phyloP scores from a whole-genome alignment of 2,113 vertebrate genomes.

The Corythaixoides concolor region DNA sequence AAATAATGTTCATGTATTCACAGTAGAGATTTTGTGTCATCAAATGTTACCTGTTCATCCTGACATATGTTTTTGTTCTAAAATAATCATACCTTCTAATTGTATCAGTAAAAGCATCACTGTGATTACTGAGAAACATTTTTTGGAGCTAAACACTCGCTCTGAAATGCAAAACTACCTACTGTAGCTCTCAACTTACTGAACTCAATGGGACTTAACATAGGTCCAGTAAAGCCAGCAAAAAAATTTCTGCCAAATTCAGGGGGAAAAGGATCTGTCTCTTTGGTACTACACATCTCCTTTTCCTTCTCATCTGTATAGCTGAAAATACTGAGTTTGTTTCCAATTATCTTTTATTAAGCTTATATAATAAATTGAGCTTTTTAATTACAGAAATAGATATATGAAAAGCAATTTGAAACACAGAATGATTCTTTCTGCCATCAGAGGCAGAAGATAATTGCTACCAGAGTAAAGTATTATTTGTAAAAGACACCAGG shows the following conservation, averaged over 20 bases:
- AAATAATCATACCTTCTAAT: not conserved
- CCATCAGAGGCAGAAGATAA: conserved; percentile 10
- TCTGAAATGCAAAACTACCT: not conserved
- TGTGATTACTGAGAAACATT: not conserved
- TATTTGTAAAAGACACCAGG: not conserved
- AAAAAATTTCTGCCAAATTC: not conserved
- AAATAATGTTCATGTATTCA: not conserved
- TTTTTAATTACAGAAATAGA: conserved; percentile 43
- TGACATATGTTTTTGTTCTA: not conserved
- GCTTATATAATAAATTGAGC: not conserved
- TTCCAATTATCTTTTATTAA: conserved; percentile 13
- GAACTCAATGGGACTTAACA: not conserved
- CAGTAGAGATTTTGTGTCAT: not conserved
- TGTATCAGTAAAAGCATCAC: not conserved
- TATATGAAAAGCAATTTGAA: conserved; percentile 26
- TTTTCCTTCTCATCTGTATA: not conserved
- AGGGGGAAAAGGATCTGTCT: not conserved
- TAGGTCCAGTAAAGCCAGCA: not conserved
- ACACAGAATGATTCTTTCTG: not conserved
- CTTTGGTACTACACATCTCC: not conserved
- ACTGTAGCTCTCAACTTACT: not conserved
- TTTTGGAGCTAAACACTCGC: not conserved
- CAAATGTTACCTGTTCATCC: not conserved
- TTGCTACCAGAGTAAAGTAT: not conserved
- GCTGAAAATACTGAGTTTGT: conserved; percentile 1